Base-by-base conservation (phyloP, 1,140 invertebrate genomes). In the Panagrolaimus sp. region DNA sequence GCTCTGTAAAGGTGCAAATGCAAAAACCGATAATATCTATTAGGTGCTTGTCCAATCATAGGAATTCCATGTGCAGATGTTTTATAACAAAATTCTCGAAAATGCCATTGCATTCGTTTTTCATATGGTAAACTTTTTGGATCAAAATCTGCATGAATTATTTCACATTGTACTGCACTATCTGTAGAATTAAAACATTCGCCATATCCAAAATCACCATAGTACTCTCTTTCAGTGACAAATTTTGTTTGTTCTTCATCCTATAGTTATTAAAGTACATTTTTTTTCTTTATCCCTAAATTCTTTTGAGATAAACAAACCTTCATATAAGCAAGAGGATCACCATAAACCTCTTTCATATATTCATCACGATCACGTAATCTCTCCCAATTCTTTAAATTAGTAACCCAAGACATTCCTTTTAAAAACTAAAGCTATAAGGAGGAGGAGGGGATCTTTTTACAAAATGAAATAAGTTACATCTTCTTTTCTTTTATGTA, bases 41-140 rank as follows among this genome's bases (percentile, higher is more conserved):
- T 79, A 1, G 72, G 74, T 11, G 78, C 77, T 68, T 79, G 74
- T 11, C 78, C 78, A 46, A 79, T 73, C 78, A 80, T 79, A 8
- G 78, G 78, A 66, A 79, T 79, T 11, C 78, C 78, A 67, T 79
- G 78, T 51, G 73, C 72, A 5, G 78, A 77, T 3, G 78, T 79
- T 61, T 79, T 80, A 64, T 79, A 77, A 48, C 78, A 79, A 65
- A 79, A 79, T 61, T 78, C 67, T 25, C 68, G 61, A 8, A 78
- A 53, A 62, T 78, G 76, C 75, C 75, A 74, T 62, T 65, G 42
- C 51, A 78, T 67, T 63, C 76, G 43, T 65, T 77, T 47, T 11
- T 72, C 43, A 51, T 68, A 71, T 1, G 63, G 48, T 42, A 70
- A 44, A 48, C 9, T 27, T 47, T 68, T 68, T 53, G 68, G 68